These are phyloP conservation scores for Botrylloides violaceus DNA, from an alignment of 23 tunicate species.

Conservation along the genomic window DNA sequence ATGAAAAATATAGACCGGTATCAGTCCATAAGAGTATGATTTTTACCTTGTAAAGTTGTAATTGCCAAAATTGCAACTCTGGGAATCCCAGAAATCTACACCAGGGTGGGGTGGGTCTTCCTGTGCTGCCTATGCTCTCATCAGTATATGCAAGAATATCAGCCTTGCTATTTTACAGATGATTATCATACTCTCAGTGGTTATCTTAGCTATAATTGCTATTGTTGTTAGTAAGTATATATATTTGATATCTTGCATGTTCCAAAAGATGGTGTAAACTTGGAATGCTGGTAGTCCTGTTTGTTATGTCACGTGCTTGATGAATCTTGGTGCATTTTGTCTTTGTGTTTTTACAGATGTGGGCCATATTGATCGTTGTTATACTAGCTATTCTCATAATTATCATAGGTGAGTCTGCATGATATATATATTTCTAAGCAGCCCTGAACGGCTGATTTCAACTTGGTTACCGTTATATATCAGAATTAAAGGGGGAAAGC, in stretches of 20 bases:
- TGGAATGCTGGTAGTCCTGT: neutral
- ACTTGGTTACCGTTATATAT: neutral
- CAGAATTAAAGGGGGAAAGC: neutral
- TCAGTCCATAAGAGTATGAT: neutral
- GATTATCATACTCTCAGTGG: conserved; percentile 76
- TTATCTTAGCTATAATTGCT: conserved; percentile 34
- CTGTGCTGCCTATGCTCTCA: too few species aligned
- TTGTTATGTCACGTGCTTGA: conserved; percentile 12
- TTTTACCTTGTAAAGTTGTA: neutral
- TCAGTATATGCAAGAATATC: too few species aligned
- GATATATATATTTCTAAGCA: neutral
- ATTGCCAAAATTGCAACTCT: too few species aligned
- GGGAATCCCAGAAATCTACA: too few species aligned
- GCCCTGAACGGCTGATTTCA: neutral
- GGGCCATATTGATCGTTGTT: conserved; percentile 77
- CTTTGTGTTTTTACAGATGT: conserved; percentile 63
- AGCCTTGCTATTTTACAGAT: conserved; percentile 34
- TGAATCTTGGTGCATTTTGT: neutral
- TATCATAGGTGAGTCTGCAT: conserved; percentile 69
- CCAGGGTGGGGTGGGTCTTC: too few species aligned
- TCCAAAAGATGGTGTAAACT: neutral
- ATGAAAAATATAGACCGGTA: too few species aligned
- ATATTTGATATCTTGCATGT: neutral
- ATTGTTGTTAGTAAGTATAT: conserved; percentile 62
- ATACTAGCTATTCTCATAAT: conserved; percentile 76